Base-by-base conservation (phyloP, 2,113 vertebrate species). In the Oenanthe oenanthe region DNA sequence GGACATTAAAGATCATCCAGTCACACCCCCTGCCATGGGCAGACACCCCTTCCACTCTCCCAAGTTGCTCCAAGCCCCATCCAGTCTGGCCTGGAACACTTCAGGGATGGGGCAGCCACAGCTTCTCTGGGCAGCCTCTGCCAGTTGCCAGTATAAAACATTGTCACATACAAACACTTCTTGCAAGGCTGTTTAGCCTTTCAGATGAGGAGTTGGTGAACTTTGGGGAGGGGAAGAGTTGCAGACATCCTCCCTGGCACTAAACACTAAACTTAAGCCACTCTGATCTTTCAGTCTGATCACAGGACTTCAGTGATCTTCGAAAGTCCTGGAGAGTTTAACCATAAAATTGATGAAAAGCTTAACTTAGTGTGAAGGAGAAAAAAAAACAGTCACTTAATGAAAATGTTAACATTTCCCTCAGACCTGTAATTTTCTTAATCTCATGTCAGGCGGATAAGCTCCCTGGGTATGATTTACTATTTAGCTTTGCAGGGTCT, bases 401-500 rank as follows among this genome's bases (percentile, higher is more conserved):
- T 19, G 50, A 70, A 77, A 90, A 92, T 18, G 5, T 60, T 53
- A 83, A 83, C 56, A 60, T 56, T 58, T 84, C 25, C 36, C 79
- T 92, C 67, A 86, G 82, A 86, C 34, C 56, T 90, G 75, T 81
- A 67, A 92, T 96, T 80, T 67, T 68, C 85, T 74, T 84, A 88
- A 86, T 94, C 92, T 96, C 61, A 29, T 0, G 1, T 60, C 60
- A 84, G 68, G 65, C 61, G 90, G 90, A 88, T 86, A 95, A 88
- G 2, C 50, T 90, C 53, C 68, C 20, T 1, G 26, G 57, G 25
- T 77, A 74, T 70, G 74, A 95, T 95, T 92, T 79, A 85, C 53
- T 85, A 13, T 80, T 61, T 65, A 70, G 74, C 43, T 95, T 74
- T 4, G 1, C 85, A 91, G 70, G 40, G 48, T 57, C 71, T 60